Evolutionary conservation across 2,797 vertebrate genomes (phyloP).

Genomic region (Gymnopithys bicolor): DNA sequence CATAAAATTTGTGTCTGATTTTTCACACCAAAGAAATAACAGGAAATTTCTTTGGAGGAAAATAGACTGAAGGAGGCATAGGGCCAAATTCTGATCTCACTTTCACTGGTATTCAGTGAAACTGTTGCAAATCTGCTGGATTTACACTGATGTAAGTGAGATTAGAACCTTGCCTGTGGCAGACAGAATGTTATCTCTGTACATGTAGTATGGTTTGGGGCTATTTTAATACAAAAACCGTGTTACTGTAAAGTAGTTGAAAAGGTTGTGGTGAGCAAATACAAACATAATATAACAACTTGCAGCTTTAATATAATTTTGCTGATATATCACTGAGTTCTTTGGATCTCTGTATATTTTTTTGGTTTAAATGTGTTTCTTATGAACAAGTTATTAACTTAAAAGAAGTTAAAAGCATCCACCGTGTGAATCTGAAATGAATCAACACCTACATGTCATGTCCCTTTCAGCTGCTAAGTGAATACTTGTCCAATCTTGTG

Average conservation of each 20-base stretch:
- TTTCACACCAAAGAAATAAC: conserved; percentile 55
- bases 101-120: conserved; percentile 33
- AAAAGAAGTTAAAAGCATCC: conserved; percentile 1
- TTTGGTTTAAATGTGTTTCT: conserved; percentile 25
- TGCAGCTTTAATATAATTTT: conserved; percentile 9
- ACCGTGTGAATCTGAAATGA: neutral
- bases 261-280: neutral
- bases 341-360: neutral
- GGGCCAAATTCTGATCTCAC: conserved; percentile 61
- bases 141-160: conserved; percentile 62
- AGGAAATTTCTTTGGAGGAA: conserved; percentile 59
- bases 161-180: conserved; percentile 34
- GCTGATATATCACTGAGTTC: neutral
- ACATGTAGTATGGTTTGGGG: neutral
- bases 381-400: neutral
- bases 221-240: neutral
- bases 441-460: neutral
- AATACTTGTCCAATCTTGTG: neutral
- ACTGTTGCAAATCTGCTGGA: conserved; percentile 46
- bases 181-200: neutral
- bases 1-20: conserved; percentile 58
- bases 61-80: conserved; percentile 20
- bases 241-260: neutral
- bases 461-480: conserved; percentile 26
- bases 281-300: neutral